Evolutionary conservation across 2,113 vertebrate genomes (phyloP).

Genomic region (Riparia riparia): DNA sequence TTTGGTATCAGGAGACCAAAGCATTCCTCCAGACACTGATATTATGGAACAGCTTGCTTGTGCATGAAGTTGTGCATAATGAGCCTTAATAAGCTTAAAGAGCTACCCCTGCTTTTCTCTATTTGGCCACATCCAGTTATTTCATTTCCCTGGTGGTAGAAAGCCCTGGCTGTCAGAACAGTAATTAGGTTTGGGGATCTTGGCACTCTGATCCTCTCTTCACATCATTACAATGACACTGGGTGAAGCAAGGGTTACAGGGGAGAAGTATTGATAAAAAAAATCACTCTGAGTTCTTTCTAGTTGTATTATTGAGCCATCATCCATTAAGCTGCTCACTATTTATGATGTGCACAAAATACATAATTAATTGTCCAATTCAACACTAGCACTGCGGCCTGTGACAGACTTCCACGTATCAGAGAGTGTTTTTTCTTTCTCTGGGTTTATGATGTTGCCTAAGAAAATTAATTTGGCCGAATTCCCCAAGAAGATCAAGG

Average conservation of each 20-base stretch:
- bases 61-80: not conserved
- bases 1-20: slow-evolving; percentile 51
- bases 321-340: slow-evolving; percentile 19
- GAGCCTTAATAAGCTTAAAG: slow-evolving; percentile 19
- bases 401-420: slow-evolving; percentile 51
- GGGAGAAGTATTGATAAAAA: slow-evolving; percentile 21
- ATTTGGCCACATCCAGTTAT: not conserved
- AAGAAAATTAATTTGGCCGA: slow-evolving; percentile 54
- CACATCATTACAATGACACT: not conserved
- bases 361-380: slow-evolving; percentile 52
- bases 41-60: not conserved
- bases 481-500: slow-evolving; percentile 25
- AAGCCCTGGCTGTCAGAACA: not conserved
- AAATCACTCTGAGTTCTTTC: not conserved
- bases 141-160: not conserved
- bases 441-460: slow-evolving; percentile 35
- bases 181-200: not conserved
- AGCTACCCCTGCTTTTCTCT: not conserved
- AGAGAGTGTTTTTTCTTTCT: not conserved
- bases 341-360: slow-evolving; percentile 56
- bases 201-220: not conserved
- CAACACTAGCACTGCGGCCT: slow-evolving; percentile 14
- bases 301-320: slow-evolving; percentile 34
- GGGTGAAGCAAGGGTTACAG: not conserved
- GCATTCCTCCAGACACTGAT: not conserved